Base-by-base conservation (phyloP, 2,113 vertebrate species). In the Pongo abelii region DNA sequence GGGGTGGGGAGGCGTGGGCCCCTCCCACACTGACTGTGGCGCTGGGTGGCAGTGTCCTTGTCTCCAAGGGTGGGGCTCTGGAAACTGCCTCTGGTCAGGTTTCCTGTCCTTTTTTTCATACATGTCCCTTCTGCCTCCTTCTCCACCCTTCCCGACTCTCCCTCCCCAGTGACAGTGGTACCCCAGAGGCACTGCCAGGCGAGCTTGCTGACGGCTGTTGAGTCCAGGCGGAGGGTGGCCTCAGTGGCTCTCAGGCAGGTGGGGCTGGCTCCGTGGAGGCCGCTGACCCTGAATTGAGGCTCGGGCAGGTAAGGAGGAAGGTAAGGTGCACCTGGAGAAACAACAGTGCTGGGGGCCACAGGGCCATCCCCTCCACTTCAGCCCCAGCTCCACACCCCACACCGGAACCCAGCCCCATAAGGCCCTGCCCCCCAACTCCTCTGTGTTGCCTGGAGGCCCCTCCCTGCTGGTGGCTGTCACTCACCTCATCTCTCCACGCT, bases 281-380 rank as follows among this genome's bases (percentile, higher is more conserved):
- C 0, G 0, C 78, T 10, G 94, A 46, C 32, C 32, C 55, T 27
- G 61, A 74, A 23, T 38, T 30, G 8, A 18, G n/a, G 83, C 13
- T 0, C 3, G 77, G 50, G 11, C 50, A 2, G 5, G 35, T 40
- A 10, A 16, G 43, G 46, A 43, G 3, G 2, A 27, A 10, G 38
- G 32, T 23, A 1, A 18, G 64, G 55, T 0, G 2, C 14, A 17
- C 79, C 88, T 93, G 72, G 81, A 52, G 80, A 87, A 40, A 84
- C 0, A 46, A 3, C 23, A 0, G 70, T 0, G 8, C 32, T 6
- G 55, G 11, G 32, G 8, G 17, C 43, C 0, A 2, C 5, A 40
- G 30, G 27, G 46, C 46, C 2, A 3, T 48, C 3, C 69, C 40
- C 57, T 67, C n/a, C 32, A 1, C 52, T 57, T 35, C 32, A 11